phyloP scores from a whole-genome alignment of 2,888 invertebrate genomes.

The Abscondita cerata region DNA sequence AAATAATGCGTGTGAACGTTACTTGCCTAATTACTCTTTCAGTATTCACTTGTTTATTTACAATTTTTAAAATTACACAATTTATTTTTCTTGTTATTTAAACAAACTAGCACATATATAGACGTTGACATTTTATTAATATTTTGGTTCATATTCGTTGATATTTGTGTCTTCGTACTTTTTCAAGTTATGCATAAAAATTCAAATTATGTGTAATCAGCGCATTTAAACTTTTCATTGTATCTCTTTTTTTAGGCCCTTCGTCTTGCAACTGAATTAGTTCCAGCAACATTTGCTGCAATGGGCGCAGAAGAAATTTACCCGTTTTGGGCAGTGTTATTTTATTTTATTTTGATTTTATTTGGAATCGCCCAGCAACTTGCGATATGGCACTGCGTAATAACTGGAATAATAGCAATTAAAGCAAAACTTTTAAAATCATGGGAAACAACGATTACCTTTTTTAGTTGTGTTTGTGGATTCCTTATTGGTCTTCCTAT shows the following conservation, averaged over 20 bases:
- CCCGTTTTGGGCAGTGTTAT: constrained; percentile 87
- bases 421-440: constrained; percentile 73
- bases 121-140: too few relatives aligned
- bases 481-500: constrained; percentile 84
- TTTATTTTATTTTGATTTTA: constrained; percentile 83
- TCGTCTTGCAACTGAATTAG: constrained; percentile 86
- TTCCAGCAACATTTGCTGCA: constrained; percentile 83
- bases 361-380: constrained; percentile 89
- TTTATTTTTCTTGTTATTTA: too few relatives aligned
- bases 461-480: constrained; percentile 83
- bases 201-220: too few relatives aligned
- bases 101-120: too few relatives aligned
- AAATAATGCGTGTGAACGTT: too few relatives aligned
- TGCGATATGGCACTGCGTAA: constrained; percentile 91
- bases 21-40: too few relatives aligned
- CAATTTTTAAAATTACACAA: too few relatives aligned
- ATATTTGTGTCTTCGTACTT: too few relatives aligned
- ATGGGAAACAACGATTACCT: constrained; percentile 85
- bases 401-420: constrained; percentile 83
- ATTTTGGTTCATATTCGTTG: too few relatives aligned
- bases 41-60: too few relatives aligned
- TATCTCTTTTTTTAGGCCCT: constrained; percentile 65
- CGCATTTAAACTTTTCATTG: too few relatives aligned
- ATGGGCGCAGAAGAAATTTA: constrained; percentile 78
- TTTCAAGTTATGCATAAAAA: too few relatives aligned